Evolutionary conservation across 2,888 invertebrate genomes (phyloP), one percentile per base, ranked within the genome.

Genomic region (Dasysyrphus albostriatus): DNA sequence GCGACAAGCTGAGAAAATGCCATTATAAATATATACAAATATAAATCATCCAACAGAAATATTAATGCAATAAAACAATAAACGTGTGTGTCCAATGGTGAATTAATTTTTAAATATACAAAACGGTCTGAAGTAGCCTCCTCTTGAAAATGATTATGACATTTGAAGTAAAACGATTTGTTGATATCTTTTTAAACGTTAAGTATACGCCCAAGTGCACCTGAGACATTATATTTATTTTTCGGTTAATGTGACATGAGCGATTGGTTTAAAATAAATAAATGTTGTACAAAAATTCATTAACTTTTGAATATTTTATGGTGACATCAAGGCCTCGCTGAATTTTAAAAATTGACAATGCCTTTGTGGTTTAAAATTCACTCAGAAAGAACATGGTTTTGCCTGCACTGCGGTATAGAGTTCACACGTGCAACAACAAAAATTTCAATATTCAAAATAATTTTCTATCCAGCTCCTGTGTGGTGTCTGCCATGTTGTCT

Each of bases 171-270:
- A 51, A 37, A 24, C 37, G 49, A 49, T 74, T 58, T 70, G 37
- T 61, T 72, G 24, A 19, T 32, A n/a, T 32, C 32, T 44, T 54
- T 34, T 67, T 8, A 19, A 65, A 75, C 54, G 51, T 59, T 67
- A 61, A 67, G 61, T 54, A 74, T 75, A 81, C 74, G 80, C 80
- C 80, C 24, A 42, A 80, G 74, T 80, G 67, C 9, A 51, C 19
- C 3, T 16, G n/a, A 42, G 34, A 7, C 10, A 70, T 59, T n/a
- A 10, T 42, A 9, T 63, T 32, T 9, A 1, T 51, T 63, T 44
- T 24, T 4, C 37, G 6, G 10, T 65, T 34, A 5, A 24, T 44
- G 7, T 44, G 42, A 44, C n/a, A n/a, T 44, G 2, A 44, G 42
- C 6, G n/a, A n/a, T 44, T 44, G 1, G 7, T 6, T 44, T 44